These are phyloP conservation scores for Brachirus orientalis DNA, from an alignment of 2,113 vertebrate species.

Conservation along the genomic window DNA sequence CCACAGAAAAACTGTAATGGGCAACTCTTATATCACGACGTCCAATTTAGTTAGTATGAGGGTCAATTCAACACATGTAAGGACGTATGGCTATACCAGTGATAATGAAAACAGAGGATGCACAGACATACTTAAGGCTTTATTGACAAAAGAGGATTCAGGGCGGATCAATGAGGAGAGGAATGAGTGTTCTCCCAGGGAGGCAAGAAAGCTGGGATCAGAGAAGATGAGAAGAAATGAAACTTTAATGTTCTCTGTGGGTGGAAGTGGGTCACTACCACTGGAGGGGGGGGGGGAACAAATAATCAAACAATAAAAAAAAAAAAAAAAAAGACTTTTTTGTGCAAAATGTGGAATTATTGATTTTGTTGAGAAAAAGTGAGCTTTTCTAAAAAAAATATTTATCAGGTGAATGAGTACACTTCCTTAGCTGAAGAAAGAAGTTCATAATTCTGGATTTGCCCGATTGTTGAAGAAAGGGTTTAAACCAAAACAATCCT, in stretches of 20 bases:
- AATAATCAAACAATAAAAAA: background rate
- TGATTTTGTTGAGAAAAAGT: too few relatives aligned
- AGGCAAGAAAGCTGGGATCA: background rate
- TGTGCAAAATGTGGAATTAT: too few relatives aligned
- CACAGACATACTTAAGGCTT: background rate
- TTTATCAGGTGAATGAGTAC: too few relatives aligned
- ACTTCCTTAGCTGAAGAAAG: too few relatives aligned
- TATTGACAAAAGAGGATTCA: slow-evolving; percentile 15
- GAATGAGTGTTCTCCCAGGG: background rate
- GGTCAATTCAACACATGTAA: background rate
- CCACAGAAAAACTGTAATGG: background rate
- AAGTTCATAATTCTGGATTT: too few relatives aligned
- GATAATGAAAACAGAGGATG: background rate
- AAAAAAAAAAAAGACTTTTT: too few relatives aligned
- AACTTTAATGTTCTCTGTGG: slow-evolving; percentile 28
- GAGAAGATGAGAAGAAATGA: slow-evolving; percentile 5
- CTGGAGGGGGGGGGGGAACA: background rate
- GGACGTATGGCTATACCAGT: background rate
- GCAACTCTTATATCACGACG: background rate
- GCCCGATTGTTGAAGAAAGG: too few relatives aligned
- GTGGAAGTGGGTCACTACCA: slow-evolving; percentile 5
- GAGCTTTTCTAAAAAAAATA: too few relatives aligned
- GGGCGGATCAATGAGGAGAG: slow-evolving; percentile 20
- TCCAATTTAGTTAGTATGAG: slow-evolving; percentile 8
- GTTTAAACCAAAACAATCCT: too few relatives aligned